Conservation (phyloP, 2,888 invertebrate species). For the Diplazon laetatorius region DNA sequence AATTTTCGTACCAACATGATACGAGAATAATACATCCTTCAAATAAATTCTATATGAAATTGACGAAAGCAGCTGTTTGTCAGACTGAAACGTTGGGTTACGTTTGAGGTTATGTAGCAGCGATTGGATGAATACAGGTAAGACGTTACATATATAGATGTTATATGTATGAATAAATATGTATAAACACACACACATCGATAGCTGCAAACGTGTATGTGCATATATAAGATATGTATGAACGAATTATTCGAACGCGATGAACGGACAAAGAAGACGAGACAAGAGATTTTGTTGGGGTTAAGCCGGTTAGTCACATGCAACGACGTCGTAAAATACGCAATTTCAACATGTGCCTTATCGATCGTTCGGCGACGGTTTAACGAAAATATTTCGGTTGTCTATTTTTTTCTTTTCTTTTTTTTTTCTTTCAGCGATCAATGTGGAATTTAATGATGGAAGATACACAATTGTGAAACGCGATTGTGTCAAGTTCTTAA, state of each 20-base stretch:
- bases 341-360: conserved; percentile 68
- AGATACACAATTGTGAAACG: neutral
- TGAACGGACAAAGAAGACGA: neutral
- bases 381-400: neutral
- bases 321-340: conserved; percentile 31
- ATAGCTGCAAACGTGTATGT: neutral
- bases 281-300: neutral
- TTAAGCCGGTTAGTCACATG: neutral
- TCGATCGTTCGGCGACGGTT: conserved; percentile 61
- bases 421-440: neutral
- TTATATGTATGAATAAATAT: neutral
- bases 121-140: neutral
- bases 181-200: neutral
- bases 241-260: conserved; percentile 6
- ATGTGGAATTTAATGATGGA: neutral
- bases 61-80: conserved; percentile 43
- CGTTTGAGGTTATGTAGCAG: conserved; percentile 40
- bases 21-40: too few species aligned
- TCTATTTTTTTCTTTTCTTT: too few species aligned
- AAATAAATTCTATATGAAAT: neutral
- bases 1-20: too few species aligned
- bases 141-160: neutral
- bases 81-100: conserved; percentile 3
- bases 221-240: neutral
- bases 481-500: conserved; percentile 5